phyloP scores from a whole-genome alignment of 2,888 invertebrate genomes.

The Scotopteryx bipunctaria region DNA sequence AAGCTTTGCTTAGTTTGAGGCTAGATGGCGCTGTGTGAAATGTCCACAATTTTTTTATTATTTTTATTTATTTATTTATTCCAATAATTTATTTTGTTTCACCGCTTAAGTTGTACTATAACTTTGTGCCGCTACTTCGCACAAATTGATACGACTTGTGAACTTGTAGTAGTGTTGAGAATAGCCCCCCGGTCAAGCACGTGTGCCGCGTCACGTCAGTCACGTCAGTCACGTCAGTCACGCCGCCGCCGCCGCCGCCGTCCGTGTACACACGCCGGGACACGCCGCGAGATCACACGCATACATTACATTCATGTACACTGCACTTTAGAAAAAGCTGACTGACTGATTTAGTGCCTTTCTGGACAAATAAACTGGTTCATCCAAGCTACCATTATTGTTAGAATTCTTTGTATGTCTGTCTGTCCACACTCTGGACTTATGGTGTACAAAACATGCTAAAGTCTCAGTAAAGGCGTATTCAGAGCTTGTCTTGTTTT shows the following conservation, averaged over 20 bases:
- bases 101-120: too few relatives aligned
- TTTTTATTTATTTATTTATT: too few relatives aligned
- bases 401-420: neutral
- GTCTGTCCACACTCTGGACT: too few relatives aligned
- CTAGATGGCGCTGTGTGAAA: too few relatives aligned
- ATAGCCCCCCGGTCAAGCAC: neutral
- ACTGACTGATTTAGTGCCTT: conserved; percentile 10
- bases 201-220: conserved; percentile 6
- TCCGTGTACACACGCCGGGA: neutral
- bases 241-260: too few relatives aligned
- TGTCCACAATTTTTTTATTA: too few relatives aligned
- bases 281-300: conserved; percentile 8
- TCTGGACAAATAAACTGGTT: conserved; percentile 4
- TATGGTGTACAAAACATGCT: too few relatives aligned
- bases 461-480: too few relatives aligned
- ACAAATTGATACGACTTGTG: neutral
- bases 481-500: too few relatives aligned
- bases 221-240: conserved; percentile 12
- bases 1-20: too few relatives aligned
- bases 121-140: too few relatives aligned
- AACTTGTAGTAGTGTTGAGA: neutral
- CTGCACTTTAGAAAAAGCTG: conserved; percentile 5
- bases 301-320: conserved; percentile 10
- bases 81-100: too few relatives aligned
- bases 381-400: neutral